Evolutionary conservation across 1,140 invertebrate genomes (phyloP), one percentile per base, ranked within the genome.

Genomic region (Hydropsyche tenuis): DNA sequence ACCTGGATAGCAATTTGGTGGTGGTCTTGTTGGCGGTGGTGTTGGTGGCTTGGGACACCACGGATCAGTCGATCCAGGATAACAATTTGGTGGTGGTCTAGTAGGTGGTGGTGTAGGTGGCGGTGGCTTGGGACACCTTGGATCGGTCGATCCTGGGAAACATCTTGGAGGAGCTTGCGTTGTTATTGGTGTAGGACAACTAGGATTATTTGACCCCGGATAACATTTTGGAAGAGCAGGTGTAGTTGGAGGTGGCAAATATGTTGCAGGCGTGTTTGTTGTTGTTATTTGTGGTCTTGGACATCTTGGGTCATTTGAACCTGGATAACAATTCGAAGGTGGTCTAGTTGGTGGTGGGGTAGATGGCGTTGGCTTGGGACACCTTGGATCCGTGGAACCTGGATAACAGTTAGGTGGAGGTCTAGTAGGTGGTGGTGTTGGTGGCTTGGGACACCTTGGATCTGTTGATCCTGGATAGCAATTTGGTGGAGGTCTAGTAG

Each of bases 1-100:
- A 9, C 81, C 81, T 65, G 81, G 81, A 71, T 81, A n/a, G n/a
- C n/a, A n/a, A n/a, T 75, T 73, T 48, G 72, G 74, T n/a, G 76
- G 73, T 27, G 79, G 73, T 74, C 66, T 73, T 30, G 79, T 77
- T 75, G 83, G 82, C 46, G 85, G 85, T 1, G 83, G 82, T 51
- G 76, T 72, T 12, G 78, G 79, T 53, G 79, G 81, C 20, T 78
- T 73, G 46, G 73, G 79, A 77, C 83, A 85, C 18, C 76, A 75
- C n/a, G 82, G 81, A 77, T 71, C 72, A 42, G 64, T 69, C n/a
- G 75, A 73, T 51, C 76, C 77, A 16, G 71, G 60, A 53, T 77
- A 80, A 25, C 65, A 73, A 60, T 73, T 56, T 18, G 77, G 75
- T 46, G 78, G 37, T 1, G 77, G 20, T 3, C 77, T 78, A 43